Evolutionary conservation across 2,888 invertebrate genomes (phyloP), one percentile per base, ranked within the genome.

Genomic region (Cephonodes hylas): DNA sequence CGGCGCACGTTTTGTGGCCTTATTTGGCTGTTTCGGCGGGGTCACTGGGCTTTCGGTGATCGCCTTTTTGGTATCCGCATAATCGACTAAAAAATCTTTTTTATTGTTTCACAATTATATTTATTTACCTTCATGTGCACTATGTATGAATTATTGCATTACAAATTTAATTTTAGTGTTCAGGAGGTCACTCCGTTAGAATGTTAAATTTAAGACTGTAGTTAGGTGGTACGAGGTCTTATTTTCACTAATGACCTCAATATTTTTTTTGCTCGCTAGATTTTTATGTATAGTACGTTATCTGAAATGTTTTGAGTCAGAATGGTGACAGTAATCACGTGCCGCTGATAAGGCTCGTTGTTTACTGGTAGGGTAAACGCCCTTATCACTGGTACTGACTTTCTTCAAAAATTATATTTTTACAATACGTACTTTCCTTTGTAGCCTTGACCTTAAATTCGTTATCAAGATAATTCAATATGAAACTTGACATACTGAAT

Each of bases 21-120:
- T 83, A 80, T 81, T 79, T 77, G 78, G 80, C 66, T 67, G 72
- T 79, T 79, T 81, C 66, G 72, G 71, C 61, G 57, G 58, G 61
- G 61, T 61, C 61, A 61, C 58, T 58, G 60, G 63, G 61, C 60
- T 63, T 63, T 60, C 60, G 46, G 48, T 27, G 61, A 58, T 61
- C 56, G 48, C 63, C 63, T 48, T 63, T 59, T 61, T 34, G 22
- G 61, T 61, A 61, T 61, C 61, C 58, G 58, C 46, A 46, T 58
- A 58, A 46, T 61, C 34, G 22, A 61, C 18, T 27, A 23, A 57
- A n/a, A 57, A 58, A 42, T 15, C 15, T 27, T 46, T 22, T 22
- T 25, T 38, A 34, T 34, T 59, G 42, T 27, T 58, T 27, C 22
- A n/a, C 22, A 31, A 44, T 22, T 23, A 20, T 34, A 7, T 57